Base-by-base conservation (phyloP, 2,888 invertebrate species). In the Orchesella flavescens region DNA sequence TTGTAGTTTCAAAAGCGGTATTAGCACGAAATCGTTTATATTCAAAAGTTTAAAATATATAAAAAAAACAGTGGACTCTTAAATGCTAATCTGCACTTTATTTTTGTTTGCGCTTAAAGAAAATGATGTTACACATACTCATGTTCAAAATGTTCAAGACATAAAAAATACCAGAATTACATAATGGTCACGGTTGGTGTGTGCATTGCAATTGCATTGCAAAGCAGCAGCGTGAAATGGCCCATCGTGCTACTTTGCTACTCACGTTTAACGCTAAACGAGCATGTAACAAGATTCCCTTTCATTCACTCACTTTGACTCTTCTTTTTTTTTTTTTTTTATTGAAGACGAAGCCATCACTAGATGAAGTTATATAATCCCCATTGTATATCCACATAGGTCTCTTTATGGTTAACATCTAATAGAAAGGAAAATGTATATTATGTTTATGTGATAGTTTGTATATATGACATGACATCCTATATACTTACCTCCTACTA, bases 181-280 rank as follows among this genome's bases (percentile, higher is more conserved):
- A 81, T 61, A 81, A 81, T 74, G 74, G 74, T 81, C 81, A 81
- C 68, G 81, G 74, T 75, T 81, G 68, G 65, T 10, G 61, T 74
- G 34, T 34, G 34, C 34, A 34, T n/a, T n/a, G n/a, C n/a, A 34
- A 7, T 34, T 34, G 34, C 34, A 34, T n/a, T n/a, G 13, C 19
- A n/a, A n/a, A 59, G 9, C 7, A 61, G 23, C 49, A 66, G 13
- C 61, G 63, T 68, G 81, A 34, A 81, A 23, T 65, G 68, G 55
- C 49, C 44, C 17, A 72, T 74, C 75, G 81, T 81, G 81, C 81
- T 59, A 81, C 81, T 81, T 81, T 74, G 46, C 65, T 80, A 73
- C 44, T 80, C 80, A 80, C n/a, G n/a, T 80, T 80, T 80, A 80
- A 68, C 66, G 73, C 66, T 72, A 73, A 68, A 23, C 17, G 63